phyloP scores from a whole-genome alignment of 2,113 vertebrate species.

The Callipepla squamata region DNA sequence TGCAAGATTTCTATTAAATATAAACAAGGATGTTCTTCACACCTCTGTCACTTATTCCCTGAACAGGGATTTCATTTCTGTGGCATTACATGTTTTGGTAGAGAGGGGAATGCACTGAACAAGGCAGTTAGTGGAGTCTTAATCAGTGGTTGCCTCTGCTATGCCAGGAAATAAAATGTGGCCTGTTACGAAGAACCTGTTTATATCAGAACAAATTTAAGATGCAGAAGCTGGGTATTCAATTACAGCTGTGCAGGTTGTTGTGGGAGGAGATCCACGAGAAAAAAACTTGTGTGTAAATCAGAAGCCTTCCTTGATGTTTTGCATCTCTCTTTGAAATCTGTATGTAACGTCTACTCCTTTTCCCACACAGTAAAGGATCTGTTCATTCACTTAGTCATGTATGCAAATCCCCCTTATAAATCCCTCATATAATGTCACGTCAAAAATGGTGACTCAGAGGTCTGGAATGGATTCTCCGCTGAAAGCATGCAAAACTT shows the following conservation, averaged over 20 bases:
- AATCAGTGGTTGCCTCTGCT: neutral
- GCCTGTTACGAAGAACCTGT: neutral
- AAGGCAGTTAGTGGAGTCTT: neutral
- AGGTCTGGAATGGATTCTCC: constrained; percentile 29
- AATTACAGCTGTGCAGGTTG: neutral
- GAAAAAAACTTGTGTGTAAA: neutral
- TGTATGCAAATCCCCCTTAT: constrained; percentile 58
- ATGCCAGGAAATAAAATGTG: neutral
- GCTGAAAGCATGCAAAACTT: constrained; percentile 12
- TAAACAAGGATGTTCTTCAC: constrained; percentile 11
- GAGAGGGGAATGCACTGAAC: constrained; percentile 13
- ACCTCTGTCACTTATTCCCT: constrained; percentile 4
- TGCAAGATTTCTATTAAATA: neutral
- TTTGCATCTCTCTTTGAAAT: constrained; percentile 48
- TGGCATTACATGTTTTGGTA: constrained; percentile 34
- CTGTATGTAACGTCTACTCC: neutral
- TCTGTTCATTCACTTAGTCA: constrained; percentile 67
- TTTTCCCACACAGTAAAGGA: constrained; percentile 36
- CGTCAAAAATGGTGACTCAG: constrained; percentile 62
- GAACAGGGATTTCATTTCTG: constrained; percentile 12
- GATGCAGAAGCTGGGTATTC: neutral
- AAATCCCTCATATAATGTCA: constrained; percentile 46
- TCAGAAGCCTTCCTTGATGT: neutral
- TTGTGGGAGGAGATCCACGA: neutral
- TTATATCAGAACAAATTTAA: neutral